A percentile compares a stretch with the other conserved stretches of the same genome.
These are phyloP conservation scores for Linyphia triangularis DNA, from an alignment of 2,888 invertebrate genomes.

Conservation along the genomic window DNA sequence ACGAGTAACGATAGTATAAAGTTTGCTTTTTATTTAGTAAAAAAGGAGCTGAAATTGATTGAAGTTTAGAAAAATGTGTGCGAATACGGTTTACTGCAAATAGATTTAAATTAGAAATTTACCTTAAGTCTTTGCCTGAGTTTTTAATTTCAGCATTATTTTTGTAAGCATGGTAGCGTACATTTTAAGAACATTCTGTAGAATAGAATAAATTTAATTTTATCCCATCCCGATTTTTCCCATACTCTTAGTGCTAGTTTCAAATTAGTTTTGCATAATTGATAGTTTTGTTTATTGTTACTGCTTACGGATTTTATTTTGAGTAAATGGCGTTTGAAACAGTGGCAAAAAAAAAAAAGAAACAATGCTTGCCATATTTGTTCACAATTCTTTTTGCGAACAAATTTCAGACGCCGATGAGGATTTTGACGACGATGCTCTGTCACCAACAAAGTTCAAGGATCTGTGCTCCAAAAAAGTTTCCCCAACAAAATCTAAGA, in stretches of 20 bases:
- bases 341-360: conserved; percentile 61
- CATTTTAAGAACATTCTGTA: conserved; percentile 5
- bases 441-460: conserved; percentile 67
- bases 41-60: conserved; percentile 26
- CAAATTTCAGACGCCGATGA: conserved; percentile 69
- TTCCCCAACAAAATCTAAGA: conserved; percentile 62
- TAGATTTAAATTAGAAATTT: not conserved
- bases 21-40: not conserved
- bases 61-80: conserved; percentile 5
- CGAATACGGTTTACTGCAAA: not conserved
- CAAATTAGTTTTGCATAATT: conserved; percentile 27
- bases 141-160: conserved; percentile 47
- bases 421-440: conserved; percentile 49
- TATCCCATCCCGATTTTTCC: conserved; percentile 24
- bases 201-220: conserved; percentile 27
- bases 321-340: conserved; percentile 46
- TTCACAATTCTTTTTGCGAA: conserved; percentile 56
- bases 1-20: not conserved
- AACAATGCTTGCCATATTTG: conserved; percentile 25
- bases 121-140: conserved; percentile 36
- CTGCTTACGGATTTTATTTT: conserved; percentile 54
- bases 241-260: conserved; percentile 24
- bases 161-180: conserved; percentile 45
- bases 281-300: conserved; percentile 34
- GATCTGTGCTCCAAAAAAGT: conserved; percentile 69